Evolutionary conservation across 2,113 vertebrate species (phyloP).

Genomic region (Phrynocephalus versicolor): DNA sequence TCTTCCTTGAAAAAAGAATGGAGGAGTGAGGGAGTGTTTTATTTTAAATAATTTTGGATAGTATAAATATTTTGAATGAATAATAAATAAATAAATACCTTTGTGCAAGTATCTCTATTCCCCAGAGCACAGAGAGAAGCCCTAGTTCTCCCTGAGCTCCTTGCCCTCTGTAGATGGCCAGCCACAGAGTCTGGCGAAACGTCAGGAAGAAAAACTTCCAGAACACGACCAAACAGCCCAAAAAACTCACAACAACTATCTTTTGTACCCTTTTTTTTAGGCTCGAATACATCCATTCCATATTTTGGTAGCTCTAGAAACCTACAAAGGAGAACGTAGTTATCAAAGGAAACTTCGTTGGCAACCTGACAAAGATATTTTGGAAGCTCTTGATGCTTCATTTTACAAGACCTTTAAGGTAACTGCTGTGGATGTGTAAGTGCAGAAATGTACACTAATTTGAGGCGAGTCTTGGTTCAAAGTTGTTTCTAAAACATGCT

Average conservation of each 20-base stretch:
- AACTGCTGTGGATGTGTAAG: slow-evolving; percentile 16
- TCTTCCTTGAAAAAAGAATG: neutral
- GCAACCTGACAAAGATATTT: slow-evolving; percentile 82
- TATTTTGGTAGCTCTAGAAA: slow-evolving; percentile 85
- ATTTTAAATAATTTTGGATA: too few relatives aligned
- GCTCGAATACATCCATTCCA: slow-evolving; percentile 88
- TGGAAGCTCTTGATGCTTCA: slow-evolving; percentile 86
- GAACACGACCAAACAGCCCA: too few relatives aligned
- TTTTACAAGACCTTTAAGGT: slow-evolving; percentile 91
- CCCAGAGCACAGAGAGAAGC: too few relatives aligned
- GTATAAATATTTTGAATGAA: too few relatives aligned
- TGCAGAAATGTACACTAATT: neutral
- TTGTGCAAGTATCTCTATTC: too few relatives aligned
- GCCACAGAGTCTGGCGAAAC: too few relatives aligned
- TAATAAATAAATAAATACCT: neutral
- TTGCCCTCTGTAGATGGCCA: too few relatives aligned
- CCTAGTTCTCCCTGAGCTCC: too few relatives aligned
- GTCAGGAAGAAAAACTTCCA: too few relatives aligned
- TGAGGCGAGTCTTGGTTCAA: neutral
- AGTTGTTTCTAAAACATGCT: neutral
- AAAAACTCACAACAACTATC: too few relatives aligned
- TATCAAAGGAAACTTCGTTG: slow-evolving; percentile 89
- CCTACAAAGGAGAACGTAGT: slow-evolving; percentile 87
- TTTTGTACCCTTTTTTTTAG: slow-evolving; percentile 64
- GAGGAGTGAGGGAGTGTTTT: neutral